Conservation (phyloP, 2,888 invertebrate species). For the Dolichomitus sp. region DNA sequence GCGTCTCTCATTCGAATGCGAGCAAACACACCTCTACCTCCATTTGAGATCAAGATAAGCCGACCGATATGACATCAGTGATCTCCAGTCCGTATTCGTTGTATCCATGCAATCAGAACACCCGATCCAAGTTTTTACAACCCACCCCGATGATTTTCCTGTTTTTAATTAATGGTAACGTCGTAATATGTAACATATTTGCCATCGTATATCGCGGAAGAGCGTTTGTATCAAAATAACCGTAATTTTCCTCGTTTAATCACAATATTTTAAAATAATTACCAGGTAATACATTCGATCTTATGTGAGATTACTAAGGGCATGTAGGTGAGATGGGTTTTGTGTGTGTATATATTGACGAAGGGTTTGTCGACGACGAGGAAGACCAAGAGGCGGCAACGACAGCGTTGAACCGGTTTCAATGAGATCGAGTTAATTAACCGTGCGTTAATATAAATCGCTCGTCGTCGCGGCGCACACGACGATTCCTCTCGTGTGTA, state of each 20-base stretch:
- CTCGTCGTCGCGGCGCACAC: slow-evolving; percentile 44
- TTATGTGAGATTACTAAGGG: slow-evolving; percentile 67
- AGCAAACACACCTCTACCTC: slow-evolving; percentile 1
- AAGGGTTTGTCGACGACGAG: slow-evolving; percentile 26
- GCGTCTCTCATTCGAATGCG: not conserved
- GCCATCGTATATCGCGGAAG: slow-evolving; percentile 9
- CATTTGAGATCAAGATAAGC: slow-evolving; percentile 12
- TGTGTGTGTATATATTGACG: slow-evolving; percentile 21
- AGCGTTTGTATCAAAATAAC: slow-evolving; percentile 66
- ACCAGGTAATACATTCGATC: slow-evolving; percentile 42
- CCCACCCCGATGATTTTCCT: slow-evolving; percentile 2
- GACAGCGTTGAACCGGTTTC: slow-evolving; percentile 80
- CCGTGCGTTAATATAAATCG: slow-evolving; percentile 79
- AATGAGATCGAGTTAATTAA: slow-evolving; percentile 81
- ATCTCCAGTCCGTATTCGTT: too few relatives aligned
- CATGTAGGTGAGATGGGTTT: slow-evolving; percentile 4
- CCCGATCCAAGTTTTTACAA: slow-evolving; percentile 24
- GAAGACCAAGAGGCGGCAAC: slow-evolving; percentile 37
- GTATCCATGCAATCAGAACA: not conserved
- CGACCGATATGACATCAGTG: too few relatives aligned
- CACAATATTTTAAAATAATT: slow-evolving; percentile 78
- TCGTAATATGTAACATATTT: slow-evolving; percentile 7
- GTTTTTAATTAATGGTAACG: slow-evolving; percentile 32
- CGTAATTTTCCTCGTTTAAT: slow-evolving; percentile 74
- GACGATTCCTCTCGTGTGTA: slow-evolving; percentile 16